Conservation (phyloP, 2,888 invertebrate genomes). For the Campoletis raptor region DNA sequence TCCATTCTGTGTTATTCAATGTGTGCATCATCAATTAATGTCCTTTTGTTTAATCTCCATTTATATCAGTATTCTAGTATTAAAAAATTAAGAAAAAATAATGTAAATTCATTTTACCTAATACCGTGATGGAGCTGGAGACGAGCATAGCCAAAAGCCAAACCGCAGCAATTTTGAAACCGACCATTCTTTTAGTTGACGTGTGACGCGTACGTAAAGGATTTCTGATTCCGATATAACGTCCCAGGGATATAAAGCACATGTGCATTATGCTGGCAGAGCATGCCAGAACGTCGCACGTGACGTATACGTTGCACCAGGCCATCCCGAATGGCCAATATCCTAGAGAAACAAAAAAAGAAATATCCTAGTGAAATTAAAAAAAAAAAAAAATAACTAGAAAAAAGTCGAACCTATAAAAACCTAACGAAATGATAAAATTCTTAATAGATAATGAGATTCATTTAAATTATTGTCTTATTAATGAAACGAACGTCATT, state of each 20-base stretch:
- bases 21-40: neutral
- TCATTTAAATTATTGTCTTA: neutral
- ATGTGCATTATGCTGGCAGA: slow-evolving; percentile 98
- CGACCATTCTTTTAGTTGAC: slow-evolving; percentile 92
- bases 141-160: slow-evolving; percentile 97
- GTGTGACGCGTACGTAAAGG: slow-evolving; percentile 94
- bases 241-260: slow-evolving; percentile 95
- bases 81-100: neutral
- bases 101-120: slow-evolving; percentile 87
- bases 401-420: neutral
- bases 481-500: neutral
- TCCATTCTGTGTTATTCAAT: neutral
- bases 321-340: slow-evolving; percentile 96
- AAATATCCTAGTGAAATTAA: neutral
- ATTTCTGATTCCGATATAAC: slow-evolving; percentile 95
- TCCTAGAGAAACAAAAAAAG: slow-evolving; percentile 87
- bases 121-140: slow-evolving; percentile 93
- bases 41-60: neutral
- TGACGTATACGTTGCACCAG: slow-evolving; percentile 98
- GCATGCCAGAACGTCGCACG: slow-evolving; percentile 98
- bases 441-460: neutral
- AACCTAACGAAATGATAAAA: neutral
- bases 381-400: neutral
- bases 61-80: neutral
- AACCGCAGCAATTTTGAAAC: slow-evolving; percentile 95